Evolutionary conservation across 2,888 invertebrate species (phyloP).

Genomic region (Caenorhabditis sp.): DNA sequence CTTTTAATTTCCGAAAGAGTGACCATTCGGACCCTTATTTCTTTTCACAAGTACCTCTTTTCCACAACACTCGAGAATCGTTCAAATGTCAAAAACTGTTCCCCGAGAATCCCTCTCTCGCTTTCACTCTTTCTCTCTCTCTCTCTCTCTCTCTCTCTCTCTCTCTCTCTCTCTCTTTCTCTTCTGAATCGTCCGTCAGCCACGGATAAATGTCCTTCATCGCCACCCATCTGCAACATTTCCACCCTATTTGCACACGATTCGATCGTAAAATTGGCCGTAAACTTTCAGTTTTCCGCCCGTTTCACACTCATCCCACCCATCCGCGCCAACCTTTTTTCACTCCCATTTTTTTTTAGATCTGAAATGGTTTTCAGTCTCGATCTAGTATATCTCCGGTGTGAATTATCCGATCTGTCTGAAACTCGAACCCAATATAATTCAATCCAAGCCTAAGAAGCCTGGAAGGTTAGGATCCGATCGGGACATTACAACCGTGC

Average conservation of each 20-base stretch:
- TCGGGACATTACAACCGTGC: no score
- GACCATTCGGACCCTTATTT: neutral
- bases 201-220: slow-evolving; percentile 38
- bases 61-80: slow-evolving; percentile 31
- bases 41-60: slow-evolving; percentile 2
- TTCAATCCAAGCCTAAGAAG: no score
- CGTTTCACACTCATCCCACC: slow-evolving; percentile 9
- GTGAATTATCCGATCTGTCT: no score
- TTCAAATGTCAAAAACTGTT: slow-evolving; percentile 19
- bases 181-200: neutral
- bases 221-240: slow-evolving; percentile 54
- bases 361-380: no score
- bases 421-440: no score
- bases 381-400: neutral
- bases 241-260: slow-evolving; percentile 46
- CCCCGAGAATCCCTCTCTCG: neutral
- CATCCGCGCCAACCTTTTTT: slow-evolving; percentile 4
- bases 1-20: neutral
- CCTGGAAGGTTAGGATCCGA: no score
- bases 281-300: slow-evolving; percentile 47
- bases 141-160: neutral
- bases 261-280: slow-evolving; percentile 51
- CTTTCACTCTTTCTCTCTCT: neutral
- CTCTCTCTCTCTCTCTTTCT: neutral
- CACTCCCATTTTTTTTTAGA: neutral